Percentiles rank a stretch among this genome's conserved stretches.
phyloP scores from a whole-genome alignment of 2,888 invertebrate species.

The Aleiodes leptofemur region DNA sequence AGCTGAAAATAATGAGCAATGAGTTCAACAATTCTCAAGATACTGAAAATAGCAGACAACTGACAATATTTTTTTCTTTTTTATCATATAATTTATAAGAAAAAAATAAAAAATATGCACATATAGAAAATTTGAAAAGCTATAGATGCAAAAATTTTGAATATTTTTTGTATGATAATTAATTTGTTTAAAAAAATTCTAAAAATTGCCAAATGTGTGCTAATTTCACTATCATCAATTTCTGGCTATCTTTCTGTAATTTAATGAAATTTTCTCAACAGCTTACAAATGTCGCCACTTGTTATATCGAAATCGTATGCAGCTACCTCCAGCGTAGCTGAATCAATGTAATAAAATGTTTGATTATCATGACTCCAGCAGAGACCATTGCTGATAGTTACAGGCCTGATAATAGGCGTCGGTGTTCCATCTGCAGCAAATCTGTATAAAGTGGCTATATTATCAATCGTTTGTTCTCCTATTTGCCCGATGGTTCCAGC shows the following conservation, averaged over 20 bases:
- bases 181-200: too few species aligned
- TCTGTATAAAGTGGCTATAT: slow-evolving; percentile 80
- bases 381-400: slow-evolving; percentile 87
- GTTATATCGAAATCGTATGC: slow-evolving; percentile 83
- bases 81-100: too few species aligned
- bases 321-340: slow-evolving; percentile 81
- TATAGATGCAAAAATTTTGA: too few species aligned
- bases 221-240: too few species aligned
- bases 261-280: not conserved
- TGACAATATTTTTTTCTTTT: too few species aligned
- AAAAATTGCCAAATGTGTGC: too few species aligned
- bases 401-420: slow-evolving; percentile 69
- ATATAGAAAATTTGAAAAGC: too few species aligned
- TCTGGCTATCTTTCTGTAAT: too few species aligned
- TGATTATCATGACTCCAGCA: slow-evolving; percentile 84
- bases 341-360: slow-evolving; percentile 88
- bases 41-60: too few species aligned
- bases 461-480: slow-evolving; percentile 71
- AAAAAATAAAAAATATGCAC: too few species aligned
- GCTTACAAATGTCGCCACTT: slow-evolving; percentile 79
- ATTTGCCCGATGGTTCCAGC: slow-evolving; percentile 67
- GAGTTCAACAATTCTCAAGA: not conserved
- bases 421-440: slow-evolving; percentile 70
- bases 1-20: slow-evolving; percentile 68
- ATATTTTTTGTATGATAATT: too few species aligned